Conservation (phyloP, 2,888 invertebrate species). For the Odontomyia ornata region DNA sequence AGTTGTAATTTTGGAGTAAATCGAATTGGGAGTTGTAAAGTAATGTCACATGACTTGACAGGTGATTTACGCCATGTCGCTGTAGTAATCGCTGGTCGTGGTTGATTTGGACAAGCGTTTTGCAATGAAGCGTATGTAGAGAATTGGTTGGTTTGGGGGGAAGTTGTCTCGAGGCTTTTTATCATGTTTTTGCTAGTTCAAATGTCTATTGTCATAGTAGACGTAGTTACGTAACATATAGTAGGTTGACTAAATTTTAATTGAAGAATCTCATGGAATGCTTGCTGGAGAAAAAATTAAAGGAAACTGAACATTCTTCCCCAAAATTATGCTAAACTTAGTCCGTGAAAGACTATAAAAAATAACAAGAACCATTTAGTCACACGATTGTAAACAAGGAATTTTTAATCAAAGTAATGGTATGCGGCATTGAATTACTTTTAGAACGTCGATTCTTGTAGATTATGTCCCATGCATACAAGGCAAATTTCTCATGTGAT, state of each 20-base stretch:
- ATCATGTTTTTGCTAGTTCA: neutral
- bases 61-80: slow-evolving; percentile 36
- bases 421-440: too few species aligned
- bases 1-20: neutral
- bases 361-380: too few species aligned
- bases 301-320: too few species aligned
- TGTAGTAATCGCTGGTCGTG: neutral
- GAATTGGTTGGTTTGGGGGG: neutral
- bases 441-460: too few species aligned
- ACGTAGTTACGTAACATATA: slow-evolving; percentile 8
- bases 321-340: too few species aligned
- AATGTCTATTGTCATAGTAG: slow-evolving; percentile 5
- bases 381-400: too few species aligned
- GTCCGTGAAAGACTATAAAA: too few species aligned
- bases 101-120: neutral
- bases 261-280: neutral
- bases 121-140: neutral
- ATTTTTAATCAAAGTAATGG: too few species aligned
- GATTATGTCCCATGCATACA: too few species aligned
- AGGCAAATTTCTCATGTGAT: too few species aligned
- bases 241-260: slow-evolving; percentile 5
- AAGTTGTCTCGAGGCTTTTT: slow-evolving; percentile 1
- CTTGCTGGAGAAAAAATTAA: too few species aligned
- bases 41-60: slow-evolving; percentile 44
- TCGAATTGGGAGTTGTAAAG: slow-evolving; percentile 24